Conservation (phyloP, 1,140 invertebrate genomes). For the Drosophila novamexicana region DNA sequence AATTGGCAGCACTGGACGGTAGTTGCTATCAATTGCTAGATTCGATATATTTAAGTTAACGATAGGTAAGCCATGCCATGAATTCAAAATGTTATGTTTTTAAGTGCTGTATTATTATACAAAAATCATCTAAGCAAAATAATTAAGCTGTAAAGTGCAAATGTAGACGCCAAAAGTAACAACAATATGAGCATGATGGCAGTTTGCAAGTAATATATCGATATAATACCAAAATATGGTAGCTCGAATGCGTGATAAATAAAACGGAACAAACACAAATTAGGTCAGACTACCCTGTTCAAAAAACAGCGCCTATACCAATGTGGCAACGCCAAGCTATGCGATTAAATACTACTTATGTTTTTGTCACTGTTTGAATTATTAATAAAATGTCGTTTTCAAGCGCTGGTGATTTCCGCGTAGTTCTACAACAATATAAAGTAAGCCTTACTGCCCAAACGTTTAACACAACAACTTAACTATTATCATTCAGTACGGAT, state of each 20-base stretch:
- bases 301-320: background rate
- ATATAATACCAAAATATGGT: background rate
- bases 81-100: too few species aligned
- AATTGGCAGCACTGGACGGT: background rate
- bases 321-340: slow-evolving; percentile 6
- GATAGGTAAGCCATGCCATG: too few species aligned
- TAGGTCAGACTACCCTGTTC: background rate
- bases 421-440: slow-evolving; percentile 52
- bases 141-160: too few species aligned
- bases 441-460: slow-evolving; percentile 16
- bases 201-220: background rate
- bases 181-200: too few species aligned
- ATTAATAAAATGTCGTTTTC: slow-evolving; percentile 45
- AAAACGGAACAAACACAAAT: background rate
- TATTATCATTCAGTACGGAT: slow-evolving; percentile 39
- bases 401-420: slow-evolving; percentile 38
- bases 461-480: background rate
- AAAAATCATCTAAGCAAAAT: too few species aligned
- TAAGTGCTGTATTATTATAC: background rate
- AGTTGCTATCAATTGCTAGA: background rate
- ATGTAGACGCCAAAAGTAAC: too few species aligned
- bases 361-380: slow-evolving; percentile 22
- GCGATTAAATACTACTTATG: background rate
- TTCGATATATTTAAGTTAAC: background rate
- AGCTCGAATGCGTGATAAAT: background rate